Evolutionary conservation across 2,113 vertebrate species (phyloP), one percentile per base, ranked within the genome.

Genomic region (Myotis brandtii): DNA sequence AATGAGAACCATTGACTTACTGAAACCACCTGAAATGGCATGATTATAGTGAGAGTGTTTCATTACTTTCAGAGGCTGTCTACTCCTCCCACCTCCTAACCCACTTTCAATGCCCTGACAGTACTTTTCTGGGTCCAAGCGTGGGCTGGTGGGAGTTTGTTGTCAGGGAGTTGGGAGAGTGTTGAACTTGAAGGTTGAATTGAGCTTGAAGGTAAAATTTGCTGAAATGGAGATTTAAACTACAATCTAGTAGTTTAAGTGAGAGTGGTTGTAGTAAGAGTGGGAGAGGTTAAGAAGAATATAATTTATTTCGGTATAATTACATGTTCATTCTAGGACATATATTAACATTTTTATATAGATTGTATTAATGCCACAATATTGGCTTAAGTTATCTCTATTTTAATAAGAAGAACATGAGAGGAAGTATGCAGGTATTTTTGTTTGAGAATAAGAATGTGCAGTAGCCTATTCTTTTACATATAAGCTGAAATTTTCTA

Each of bases 401-500:
- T 75, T 92, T 72, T 83, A 84, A 66, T 70, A 43, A 82, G 23
- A 89, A 52, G 52, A 94, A 66, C 37, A 67, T 64, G 54, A 77
- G 11, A 52, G 70, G 56, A 67, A 91, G 14, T 59, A 66, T 89
- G 21, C 23, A 86, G 0, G 37, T 90, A 84, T 66, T 94, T 94
- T 92, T 82, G 11, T 43, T 83, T 77, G 37, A 82, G 50, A 67
- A 34, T 59, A 73, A 82, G 20, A 3, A 46, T 70, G 40, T 64
- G 20, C 20, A 75, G 40, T 62, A 48, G 40, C 62, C 64, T 84
- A 67, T 90, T 85, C 25, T 87, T 92, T 89, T 91, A 48, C 66
- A 56, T 77, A 50, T 83, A 25, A 89, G 77, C 34, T 64, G n/a
- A 92, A 91, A 79, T 90, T 91, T 83, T 9, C 9, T 89, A 9